Conservation (phyloP, 1,140 invertebrate genomes). For the Neodiprion virginianus region DNA sequence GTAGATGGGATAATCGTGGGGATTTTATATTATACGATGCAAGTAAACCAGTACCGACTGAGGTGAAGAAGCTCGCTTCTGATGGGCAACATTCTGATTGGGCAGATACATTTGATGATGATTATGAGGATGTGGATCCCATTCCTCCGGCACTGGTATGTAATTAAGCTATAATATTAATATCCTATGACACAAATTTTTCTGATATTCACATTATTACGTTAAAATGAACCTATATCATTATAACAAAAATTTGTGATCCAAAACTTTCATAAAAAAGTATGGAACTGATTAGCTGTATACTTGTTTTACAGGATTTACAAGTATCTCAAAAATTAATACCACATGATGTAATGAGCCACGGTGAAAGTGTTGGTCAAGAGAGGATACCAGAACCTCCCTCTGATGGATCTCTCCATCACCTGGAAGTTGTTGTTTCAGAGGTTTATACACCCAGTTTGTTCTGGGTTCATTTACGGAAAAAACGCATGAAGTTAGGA, state of each 20-base stretch:
- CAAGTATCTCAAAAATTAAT: conserved; percentile 25
- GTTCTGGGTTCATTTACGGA: conserved; percentile 50
- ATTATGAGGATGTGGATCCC: conserved; percentile 26
- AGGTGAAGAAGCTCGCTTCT: neutral
- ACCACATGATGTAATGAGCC: conserved; percentile 39
- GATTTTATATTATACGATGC: conserved; percentile 45
- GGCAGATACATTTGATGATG: conserved; percentile 13
- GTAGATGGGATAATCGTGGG: conserved; percentile 26
- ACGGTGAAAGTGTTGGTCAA: conserved; percentile 43
- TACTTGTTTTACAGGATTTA: conserved; percentile 2
- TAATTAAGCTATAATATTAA: conserved; percentile 9
- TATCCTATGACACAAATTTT: too few species aligned
- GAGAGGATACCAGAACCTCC: conserved; percentile 31
- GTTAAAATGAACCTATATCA: too few species aligned
- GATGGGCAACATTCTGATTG: conserved; percentile 28
- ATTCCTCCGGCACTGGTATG: conserved; percentile 41
- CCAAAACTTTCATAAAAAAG: too few species aligned
- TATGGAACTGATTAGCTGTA: too few species aligned
- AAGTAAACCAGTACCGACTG: conserved; percentile 25
- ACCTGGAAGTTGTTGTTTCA: conserved; percentile 35
- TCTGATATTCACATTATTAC: too few species aligned
- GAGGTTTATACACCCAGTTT: conserved; percentile 53
- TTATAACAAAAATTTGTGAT: too few species aligned
- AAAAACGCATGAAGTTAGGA: conserved; percentile 32
- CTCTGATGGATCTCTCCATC: conserved; percentile 19